phyloP scores from a whole-genome alignment of 2,113 vertebrate genomes.

The Cichladusa arquata region DNA sequence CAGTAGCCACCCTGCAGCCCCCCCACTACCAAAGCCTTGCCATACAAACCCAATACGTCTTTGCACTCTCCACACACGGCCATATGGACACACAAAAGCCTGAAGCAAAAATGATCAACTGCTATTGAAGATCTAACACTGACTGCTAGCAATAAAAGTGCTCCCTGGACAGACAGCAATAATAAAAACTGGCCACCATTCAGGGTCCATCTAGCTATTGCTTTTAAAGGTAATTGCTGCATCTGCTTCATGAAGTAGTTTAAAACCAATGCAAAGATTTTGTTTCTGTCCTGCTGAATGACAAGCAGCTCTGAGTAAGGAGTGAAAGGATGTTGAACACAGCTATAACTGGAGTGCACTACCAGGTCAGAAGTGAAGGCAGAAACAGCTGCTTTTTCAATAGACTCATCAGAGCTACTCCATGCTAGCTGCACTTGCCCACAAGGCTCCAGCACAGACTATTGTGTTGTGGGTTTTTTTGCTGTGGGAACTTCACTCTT shows the following conservation, averaged over 20 bases:
- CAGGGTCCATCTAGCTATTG: constrained; percentile 15
- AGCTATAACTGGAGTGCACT: constrained; percentile 29
- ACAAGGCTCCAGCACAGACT: constrained; percentile 66
- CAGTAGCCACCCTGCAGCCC: not conserved
- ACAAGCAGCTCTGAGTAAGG: not conserved
- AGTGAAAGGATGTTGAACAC: constrained; percentile 48
- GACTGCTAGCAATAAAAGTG: constrained; percentile 60
- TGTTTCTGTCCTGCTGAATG: constrained; percentile 34
- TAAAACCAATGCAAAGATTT: constrained; percentile 41
- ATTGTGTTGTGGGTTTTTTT: constrained; percentile 60
- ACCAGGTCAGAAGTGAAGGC: constrained; percentile 59
- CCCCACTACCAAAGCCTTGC: not conserved
- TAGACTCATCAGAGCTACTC: constrained; percentile 36
- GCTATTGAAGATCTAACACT: constrained; percentile 52
- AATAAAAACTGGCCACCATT: constrained; percentile 46
- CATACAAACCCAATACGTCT: not conserved
- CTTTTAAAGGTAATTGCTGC: constrained; percentile 65
- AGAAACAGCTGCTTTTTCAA: constrained; percentile 68
- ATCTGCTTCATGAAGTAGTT: constrained; percentile 57
- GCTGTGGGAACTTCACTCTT: constrained; percentile 54
- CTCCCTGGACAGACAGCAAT: constrained; percentile 38
- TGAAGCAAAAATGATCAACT: constrained; percentile 56
- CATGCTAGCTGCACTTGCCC: constrained; percentile 27
- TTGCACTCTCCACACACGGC: not conserved
- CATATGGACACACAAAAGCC: constrained; percentile 57